phyloP scores from a whole-genome alignment of 1,140 invertebrate genomes.

The Drosophila fuyamai region DNA sequence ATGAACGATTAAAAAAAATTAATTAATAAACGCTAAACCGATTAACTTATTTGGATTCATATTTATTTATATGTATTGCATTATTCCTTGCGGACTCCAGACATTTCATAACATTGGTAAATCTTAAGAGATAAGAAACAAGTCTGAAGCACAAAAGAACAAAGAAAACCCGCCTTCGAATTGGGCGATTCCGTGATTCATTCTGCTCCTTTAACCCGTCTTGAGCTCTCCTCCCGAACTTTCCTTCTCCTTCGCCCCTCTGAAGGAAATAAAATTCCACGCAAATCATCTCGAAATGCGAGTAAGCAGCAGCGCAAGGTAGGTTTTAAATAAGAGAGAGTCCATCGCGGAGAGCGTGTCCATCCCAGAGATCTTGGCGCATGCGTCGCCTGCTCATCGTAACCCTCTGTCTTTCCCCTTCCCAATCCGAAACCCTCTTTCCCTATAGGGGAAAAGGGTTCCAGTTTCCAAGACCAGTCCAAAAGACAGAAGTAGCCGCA shows the following conservation, averaged over 20 bases:
- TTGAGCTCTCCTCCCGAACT: not conserved
- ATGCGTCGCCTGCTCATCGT: constrained; percentile 71
- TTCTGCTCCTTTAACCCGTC: constrained; percentile 26
- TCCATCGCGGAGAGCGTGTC: constrained; percentile 35
- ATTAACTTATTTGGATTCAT: too few species aligned
- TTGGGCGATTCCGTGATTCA: constrained; percentile 46
- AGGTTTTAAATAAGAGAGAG: constrained; percentile 30
- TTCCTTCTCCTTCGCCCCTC: constrained; percentile 1
- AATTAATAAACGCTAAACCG: too few species aligned
- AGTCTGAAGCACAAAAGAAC: constrained; percentile 21
- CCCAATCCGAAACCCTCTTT: not conserved
- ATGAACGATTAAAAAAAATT: too few species aligned
- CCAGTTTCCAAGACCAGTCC: constrained; percentile 78
- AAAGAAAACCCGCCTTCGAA: constrained; percentile 28
- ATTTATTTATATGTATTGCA: too few species aligned
- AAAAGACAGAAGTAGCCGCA: constrained; percentile 61
- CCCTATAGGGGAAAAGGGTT: constrained; percentile 49
- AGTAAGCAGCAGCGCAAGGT: constrained; percentile 35
- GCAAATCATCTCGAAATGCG: constrained; percentile 73
- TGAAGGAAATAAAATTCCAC: constrained; percentile 74
- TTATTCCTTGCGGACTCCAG: too few species aligned
- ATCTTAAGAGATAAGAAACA: constrained; percentile 17
- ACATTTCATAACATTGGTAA: constrained; percentile 41
- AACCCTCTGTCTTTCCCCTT: not conserved
- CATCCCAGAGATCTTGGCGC: constrained; percentile 67